Conservation (phyloP, 2,797 vertebrate species). For the Lutjanus campechanus region DNA sequence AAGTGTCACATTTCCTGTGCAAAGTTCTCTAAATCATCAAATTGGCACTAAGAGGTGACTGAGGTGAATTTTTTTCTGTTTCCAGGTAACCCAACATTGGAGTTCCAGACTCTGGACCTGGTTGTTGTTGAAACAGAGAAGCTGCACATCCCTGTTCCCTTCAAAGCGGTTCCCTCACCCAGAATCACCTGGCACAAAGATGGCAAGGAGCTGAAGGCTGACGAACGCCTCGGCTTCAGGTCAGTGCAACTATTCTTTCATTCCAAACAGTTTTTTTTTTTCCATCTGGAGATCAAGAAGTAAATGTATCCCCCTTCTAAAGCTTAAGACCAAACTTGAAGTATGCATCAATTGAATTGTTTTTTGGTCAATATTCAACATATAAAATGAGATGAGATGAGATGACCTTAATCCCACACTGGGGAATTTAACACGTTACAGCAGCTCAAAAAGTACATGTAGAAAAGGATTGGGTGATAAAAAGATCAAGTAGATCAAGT, state of each 20-base stretch:
- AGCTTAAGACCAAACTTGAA: not conserved
- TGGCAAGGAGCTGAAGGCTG: constrained; percentile 94
- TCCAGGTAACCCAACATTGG: constrained; percentile 93
- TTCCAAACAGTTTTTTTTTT: not conserved
- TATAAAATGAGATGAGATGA: not conserved
- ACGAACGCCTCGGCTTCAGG: constrained; percentile 91
- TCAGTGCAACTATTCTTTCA: constrained; percentile 11
- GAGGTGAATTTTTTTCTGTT: not conserved
- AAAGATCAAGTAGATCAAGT: too few species aligned
- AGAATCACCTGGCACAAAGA: constrained; percentile 96
- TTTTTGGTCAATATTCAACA: not conserved
- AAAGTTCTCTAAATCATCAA: not conserved
- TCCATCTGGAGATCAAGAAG: not conserved
- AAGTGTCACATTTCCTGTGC: not conserved
- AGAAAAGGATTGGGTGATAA: too few species aligned
- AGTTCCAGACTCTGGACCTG: constrained; percentile 93
- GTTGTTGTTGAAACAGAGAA: constrained; percentile 96
- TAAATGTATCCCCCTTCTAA: not conserved
- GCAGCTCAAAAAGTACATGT: too few species aligned
- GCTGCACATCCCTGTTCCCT: constrained; percentile 93
- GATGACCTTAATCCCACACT: too few species aligned
- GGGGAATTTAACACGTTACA: too few species aligned
- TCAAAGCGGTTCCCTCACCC: constrained; percentile 93
- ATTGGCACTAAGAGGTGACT: not conserved
- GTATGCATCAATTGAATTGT: not conserved